These are phyloP conservation scores for Dichetophora obliterata DNA, from an alignment of 2,888 invertebrate species.

Conservation along the genomic window DNA sequence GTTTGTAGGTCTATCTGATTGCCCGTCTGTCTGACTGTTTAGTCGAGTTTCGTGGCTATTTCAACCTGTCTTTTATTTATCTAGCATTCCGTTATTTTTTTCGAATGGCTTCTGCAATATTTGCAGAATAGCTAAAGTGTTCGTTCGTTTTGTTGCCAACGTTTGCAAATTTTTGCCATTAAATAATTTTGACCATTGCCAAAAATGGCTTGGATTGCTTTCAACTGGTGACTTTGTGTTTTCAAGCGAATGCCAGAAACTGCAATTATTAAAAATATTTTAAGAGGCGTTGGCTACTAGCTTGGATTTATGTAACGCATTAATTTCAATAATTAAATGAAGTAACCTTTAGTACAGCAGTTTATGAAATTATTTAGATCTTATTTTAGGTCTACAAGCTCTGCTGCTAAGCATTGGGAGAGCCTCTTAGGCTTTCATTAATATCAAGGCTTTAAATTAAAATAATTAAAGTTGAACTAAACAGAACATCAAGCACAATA, in stretches of 20 bases:
- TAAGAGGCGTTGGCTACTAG: slow-evolving; percentile 7
- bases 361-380: too few species aligned
- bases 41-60: slow-evolving; percentile 14
- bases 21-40: neutral
- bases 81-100: neutral
- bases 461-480: too few species aligned
- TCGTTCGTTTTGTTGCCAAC: slow-evolving; percentile 25
- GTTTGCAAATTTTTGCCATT: slow-evolving; percentile 20
- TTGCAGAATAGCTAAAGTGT: neutral
- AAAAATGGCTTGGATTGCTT: slow-evolving; percentile 30
- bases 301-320: slow-evolving; percentile 12
- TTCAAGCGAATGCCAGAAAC: neutral
- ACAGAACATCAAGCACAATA: too few species aligned
- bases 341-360: neutral
- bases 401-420: too few species aligned
- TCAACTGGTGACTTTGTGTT: slow-evolving; percentile 1
- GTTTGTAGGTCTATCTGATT: neutral
- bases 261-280: slow-evolving; percentile 5
- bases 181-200: slow-evolving; percentile 33
- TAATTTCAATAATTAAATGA: slow-evolving; percentile 21
- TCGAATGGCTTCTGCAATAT: neutral
- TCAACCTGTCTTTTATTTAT: slow-evolving; percentile 15
- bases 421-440: too few species aligned
- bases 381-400: too few species aligned
- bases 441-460: too few species aligned